Percentiles rank a stretch among this genome's conserved stretches.
These are phyloP conservation scores for Ericerus pela DNA, from an alignment of 1,140 invertebrate species.

Conservation along the genomic window DNA sequence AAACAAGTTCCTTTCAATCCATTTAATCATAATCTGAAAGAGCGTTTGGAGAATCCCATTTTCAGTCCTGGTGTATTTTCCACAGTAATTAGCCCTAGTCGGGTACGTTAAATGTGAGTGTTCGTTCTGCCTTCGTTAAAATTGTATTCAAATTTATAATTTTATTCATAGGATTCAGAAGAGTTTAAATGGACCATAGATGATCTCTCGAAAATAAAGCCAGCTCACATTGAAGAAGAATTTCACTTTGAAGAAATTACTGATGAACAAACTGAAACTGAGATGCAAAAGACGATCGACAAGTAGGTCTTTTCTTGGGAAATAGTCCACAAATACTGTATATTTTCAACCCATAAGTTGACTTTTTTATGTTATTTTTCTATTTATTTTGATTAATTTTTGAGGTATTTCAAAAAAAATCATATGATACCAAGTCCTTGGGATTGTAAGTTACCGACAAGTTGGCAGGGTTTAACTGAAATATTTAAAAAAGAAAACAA, in stretches of 20 bases:
- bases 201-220: conserved; percentile 10
- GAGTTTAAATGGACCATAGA: conserved; percentile 10
- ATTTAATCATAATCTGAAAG: conserved; percentile 4
- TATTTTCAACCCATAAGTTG: too few relatives aligned
- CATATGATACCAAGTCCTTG: conserved; percentile 6
- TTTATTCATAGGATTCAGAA: background rate
- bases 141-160: background rate
- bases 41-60: conserved; percentile 1
- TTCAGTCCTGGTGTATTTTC: conserved; percentile 11
- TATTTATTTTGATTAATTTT: background rate
- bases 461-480: background rate
- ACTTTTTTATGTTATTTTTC: background rate
- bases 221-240: conserved; percentile 7
- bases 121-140: background rate
- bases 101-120: too few relatives aligned
- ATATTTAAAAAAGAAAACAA: background rate
- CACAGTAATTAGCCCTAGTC: background rate
- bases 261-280: background rate
- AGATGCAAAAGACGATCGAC: conserved; percentile 6
- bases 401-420: background rate
- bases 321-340: too few relatives aligned
- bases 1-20: conserved; percentile 5
- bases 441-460: background rate
- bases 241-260: background rate
- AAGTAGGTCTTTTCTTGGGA: background rate